Conservation (phyloP, 37 sponge, comb jelly and placozoan genomes). For the Theonella swinhoei region DNA sequence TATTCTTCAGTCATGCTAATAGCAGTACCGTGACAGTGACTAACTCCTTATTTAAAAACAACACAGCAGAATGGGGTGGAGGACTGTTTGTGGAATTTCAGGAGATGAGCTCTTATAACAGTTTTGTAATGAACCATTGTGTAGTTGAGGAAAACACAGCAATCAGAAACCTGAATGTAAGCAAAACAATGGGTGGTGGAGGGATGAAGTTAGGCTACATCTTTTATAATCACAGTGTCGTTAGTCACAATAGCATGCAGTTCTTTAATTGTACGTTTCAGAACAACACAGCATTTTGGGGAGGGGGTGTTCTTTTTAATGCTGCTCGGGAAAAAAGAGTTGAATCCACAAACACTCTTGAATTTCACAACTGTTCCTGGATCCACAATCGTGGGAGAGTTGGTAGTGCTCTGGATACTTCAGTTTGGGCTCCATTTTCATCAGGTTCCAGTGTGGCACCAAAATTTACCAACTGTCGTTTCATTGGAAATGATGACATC, state of each 20-base stretch:
- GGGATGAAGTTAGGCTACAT: no score
- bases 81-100: slow-evolving; percentile 41
- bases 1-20: slow-evolving; percentile 57
- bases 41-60: slow-evolving; percentile 29
- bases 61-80: slow-evolving; percentile 49
- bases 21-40: slow-evolving; percentile 23
- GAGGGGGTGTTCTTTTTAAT: slow-evolving; percentile 31
- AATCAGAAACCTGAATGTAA: background rate
- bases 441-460: slow-evolving; percentile 1
- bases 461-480: slow-evolving; percentile 35
- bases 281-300: slow-evolving; percentile 32
- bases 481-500: slow-evolving; percentile 13
- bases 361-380: slow-evolving; percentile 31
- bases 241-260: background rate
- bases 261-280: background rate
- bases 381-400: slow-evolving; percentile 16
- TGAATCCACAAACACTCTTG: slow-evolving; percentile 14
- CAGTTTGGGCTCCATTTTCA: slow-evolving; percentile 2
- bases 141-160: slow-evolving; percentile 7
- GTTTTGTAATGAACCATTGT: background rate
- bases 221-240: background rate
- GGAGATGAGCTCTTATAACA: slow-evolving; percentile 14
- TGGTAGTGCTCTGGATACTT: slow-evolving; percentile 32
- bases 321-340: slow-evolving; percentile 1
- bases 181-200: slow-evolving; percentile 13